Evolutionary conservation across 1,140 invertebrate genomes (phyloP), one percentile per base, ranked within the genome.

Genomic region (Pogonomyrmex barbatus): DNA sequence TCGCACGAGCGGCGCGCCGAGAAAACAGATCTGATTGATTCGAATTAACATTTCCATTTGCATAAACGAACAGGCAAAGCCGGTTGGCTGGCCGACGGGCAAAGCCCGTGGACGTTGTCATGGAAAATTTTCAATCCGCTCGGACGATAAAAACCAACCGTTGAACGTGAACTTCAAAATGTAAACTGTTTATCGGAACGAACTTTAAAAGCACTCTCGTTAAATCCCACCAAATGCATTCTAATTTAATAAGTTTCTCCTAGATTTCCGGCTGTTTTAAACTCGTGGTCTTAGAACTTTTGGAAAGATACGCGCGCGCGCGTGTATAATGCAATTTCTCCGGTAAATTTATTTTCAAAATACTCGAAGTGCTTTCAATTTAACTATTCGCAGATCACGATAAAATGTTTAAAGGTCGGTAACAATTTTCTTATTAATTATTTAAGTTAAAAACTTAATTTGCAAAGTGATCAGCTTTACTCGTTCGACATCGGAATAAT

Each of bases 21-120:
- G 79, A 70, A 83, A 83, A 83, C 79, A 73, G 54, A 83, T 83
- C 79, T 73, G 79, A 83, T 75, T 83, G 79, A 83, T 83, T 45
- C 68, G 68, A 73, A 83, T 83, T 83, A 83, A 83, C 79, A 83
- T 83, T 73, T 50, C 30, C 42, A 83, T 85, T 85, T 85, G 70
- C 82, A 85, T 77, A 85, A 63, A 78, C 60, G 75, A 85, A 78
- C 45, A 60, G n/a, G 58, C 47, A 14, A 42, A 36, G 33, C 14
- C 73, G 39, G 12, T 39, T 12, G 33, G 9, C 17, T 8, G 54
- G 36, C 39, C 10, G n/a, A 17, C 6, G 14, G 12, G 33, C n/a
- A 39, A 33, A 4, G 63, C 36, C 24, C 24, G 24, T 8, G 54
- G 17, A 60, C 10, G 30, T 73, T 75, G 79, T 54, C 68, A 75